These are phyloP conservation scores for Cinclus cinclus DNA, from an alignment of 2,113 vertebrate species.

Conservation along the genomic window DNA sequence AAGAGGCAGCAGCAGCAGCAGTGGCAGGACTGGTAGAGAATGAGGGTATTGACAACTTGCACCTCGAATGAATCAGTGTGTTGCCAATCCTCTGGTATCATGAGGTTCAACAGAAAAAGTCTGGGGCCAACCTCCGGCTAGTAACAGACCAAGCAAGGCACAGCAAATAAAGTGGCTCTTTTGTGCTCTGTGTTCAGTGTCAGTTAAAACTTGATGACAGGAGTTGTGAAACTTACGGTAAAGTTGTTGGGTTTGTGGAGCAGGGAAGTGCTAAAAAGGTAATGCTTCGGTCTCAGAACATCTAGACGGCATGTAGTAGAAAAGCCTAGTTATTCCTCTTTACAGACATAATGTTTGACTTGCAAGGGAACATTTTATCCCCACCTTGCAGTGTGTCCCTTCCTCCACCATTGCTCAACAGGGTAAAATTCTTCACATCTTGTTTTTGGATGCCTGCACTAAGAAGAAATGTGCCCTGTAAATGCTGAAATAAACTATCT, in stretches of 20 bases:
- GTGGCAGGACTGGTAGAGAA: not conserved
- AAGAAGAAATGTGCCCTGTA: not conserved
- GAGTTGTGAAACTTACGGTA: not conserved
- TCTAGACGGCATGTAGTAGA: not conserved
- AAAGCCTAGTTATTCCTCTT: not conserved
- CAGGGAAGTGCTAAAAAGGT: not conserved
- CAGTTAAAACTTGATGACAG: not conserved
- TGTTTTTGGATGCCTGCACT: not conserved
- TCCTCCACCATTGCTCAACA: not conserved
- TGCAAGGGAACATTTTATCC: not conserved
- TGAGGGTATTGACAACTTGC: not conserved
- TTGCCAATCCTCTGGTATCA: not conserved
- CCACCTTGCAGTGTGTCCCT: not conserved
- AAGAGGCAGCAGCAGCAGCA: not conserved
- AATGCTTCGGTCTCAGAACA: not conserved
- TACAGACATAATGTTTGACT: not conserved
- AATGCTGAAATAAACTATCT: not conserved
- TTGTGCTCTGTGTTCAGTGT: not conserved
- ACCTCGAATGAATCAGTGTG: not conserved
- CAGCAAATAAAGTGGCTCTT: not conserved
- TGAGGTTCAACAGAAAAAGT: not conserved
- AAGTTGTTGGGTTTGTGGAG: not conserved
- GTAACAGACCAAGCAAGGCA: not conserved
- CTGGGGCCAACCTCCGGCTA: not conserved
- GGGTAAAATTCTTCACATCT: not conserved